Evolutionary conservation across 2,888 invertebrate species (phyloP), one percentile per base, ranked within the genome.

Genomic region (Platynereis dumerilii): DNA sequence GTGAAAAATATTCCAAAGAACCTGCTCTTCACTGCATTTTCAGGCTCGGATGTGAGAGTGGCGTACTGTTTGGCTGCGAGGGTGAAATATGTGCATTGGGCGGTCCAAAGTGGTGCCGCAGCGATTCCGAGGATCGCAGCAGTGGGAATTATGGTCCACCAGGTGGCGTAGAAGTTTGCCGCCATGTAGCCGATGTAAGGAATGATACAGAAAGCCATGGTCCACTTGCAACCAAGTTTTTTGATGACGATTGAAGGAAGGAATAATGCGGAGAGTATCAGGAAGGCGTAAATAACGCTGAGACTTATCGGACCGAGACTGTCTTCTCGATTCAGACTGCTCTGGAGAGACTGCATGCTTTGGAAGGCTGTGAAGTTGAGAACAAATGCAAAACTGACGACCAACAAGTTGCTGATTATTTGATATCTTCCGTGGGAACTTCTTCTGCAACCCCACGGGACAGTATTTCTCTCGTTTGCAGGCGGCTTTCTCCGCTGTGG

Each of bases 51-150:
- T 20, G 57, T 34, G 20, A 57, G 12, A 3, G 34, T 26, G 15
- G 58, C 58, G n/a, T 58, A 58, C 2, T 24, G n/a, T 17, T 17
- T 39, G 5, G 27, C 26, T 1, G 60, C 27, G 12, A 28, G 22
- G 2, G 63, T 57, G 28, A 63, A n/a, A 82, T 96, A 96, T 1
- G 94, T 94, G 61, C 96, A 95, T 83, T 96, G 93, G 20, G 96
- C 93, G 0, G 94, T 92, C 96, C 96, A 96, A 91, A 96, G 92
- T 61, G 95, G 95, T 0, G 95, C 94, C 2, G 94, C 95, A 12
- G 94, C 94, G 66, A 95, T 86, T 73, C 96, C 96, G 56, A 94
- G 89, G 15, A 96, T 87, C 28, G 95, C 91, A 28, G 95, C 94
- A 56, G 94, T 92, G 1, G 80, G 80, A 22, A 80, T 65, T 54